These are phyloP conservation scores for Diglossa brunneiventris DNA, from an alignment of 2,113 vertebrate species.

Conservation along the genomic window DNA sequence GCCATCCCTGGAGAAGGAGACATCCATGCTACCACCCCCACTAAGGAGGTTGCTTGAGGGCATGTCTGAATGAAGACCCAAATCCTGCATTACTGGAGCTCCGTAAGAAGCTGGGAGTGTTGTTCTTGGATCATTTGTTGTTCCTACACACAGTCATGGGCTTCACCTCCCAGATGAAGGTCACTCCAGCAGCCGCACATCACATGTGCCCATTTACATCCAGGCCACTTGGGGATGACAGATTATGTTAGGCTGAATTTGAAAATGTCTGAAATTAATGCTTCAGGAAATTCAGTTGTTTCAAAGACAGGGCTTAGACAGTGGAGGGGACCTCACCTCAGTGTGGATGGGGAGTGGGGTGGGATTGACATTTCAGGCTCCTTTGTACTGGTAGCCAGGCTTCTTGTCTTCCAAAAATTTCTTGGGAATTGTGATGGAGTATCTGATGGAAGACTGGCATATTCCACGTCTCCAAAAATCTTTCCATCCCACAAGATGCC, in stretches of 20 bases:
- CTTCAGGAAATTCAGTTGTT: neutral
- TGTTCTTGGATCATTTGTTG: neutral
- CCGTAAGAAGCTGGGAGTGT: fast-evolving
- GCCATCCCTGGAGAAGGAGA: neutral
- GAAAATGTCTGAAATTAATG: neutral
- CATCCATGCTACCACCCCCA: neutral
- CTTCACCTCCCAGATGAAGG: neutral
- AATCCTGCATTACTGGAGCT: neutral
- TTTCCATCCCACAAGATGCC: constrained; percentile 14
- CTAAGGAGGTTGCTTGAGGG: neutral
- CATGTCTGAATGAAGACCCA: neutral
- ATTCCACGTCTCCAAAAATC: neutral
- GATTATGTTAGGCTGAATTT: neutral
- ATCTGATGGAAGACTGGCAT: constrained; percentile 7
- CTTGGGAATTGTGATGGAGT: neutral
- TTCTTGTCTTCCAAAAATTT: neutral
- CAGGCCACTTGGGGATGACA: neutral
- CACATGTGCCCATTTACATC: neutral
- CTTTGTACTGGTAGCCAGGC: neutral
- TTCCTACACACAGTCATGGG: neutral
- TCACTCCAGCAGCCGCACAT: neutral
- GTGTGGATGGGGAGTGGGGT: neutral
- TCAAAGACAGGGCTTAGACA: neutral
- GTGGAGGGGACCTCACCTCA: neutral
- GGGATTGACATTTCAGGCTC: neutral